Percentiles rank a stretch among this genome's conserved stretches.
These are phyloP conservation scores for Steinernema carpocapsae DNA, from an alignment of 2,888 invertebrate genomes.

Conservation along the genomic window DNA sequence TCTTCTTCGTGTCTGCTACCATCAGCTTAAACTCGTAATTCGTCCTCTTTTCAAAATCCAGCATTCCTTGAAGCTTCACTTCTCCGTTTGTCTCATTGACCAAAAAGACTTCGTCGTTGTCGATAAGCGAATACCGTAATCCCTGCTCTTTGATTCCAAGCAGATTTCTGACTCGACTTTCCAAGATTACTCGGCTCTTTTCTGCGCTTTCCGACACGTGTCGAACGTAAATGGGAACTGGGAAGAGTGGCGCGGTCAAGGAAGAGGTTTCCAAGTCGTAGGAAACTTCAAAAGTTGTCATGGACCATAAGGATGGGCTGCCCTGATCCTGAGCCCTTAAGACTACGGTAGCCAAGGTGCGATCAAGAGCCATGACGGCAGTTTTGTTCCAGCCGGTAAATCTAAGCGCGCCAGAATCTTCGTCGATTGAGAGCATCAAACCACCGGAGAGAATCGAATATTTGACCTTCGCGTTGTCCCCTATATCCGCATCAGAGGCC, in stretches of 20 bases:
- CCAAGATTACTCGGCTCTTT: slow-evolving; percentile 37
- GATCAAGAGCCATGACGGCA: slow-evolving; percentile 5
- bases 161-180: slow-evolving; percentile 40
- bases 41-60: slow-evolving; percentile 46
- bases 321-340: slow-evolving; percentile 44
- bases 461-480: slow-evolving; percentile 66
- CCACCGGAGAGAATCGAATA: slow-evolving; percentile 76
- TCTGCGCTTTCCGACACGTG: slow-evolving; percentile 44
- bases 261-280: slow-evolving; percentile 43
- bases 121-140: slow-evolving; percentile 40
- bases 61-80: slow-evolving; percentile 34
- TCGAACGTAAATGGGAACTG: slow-evolving; percentile 41
- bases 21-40: slow-evolving; percentile 72
- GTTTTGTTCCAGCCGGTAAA: slow-evolving; percentile 37
- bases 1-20: slow-evolving; percentile 84
- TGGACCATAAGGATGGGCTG: slow-evolving; percentile 38
- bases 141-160: neutral
- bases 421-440: slow-evolving; percentile 36
- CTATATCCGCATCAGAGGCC: slow-evolving; percentile 81
- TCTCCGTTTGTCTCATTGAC: slow-evolving; percentile 49
- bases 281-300: slow-evolving; percentile 28
- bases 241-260: slow-evolving; percentile 44
- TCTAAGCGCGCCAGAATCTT: slow-evolving; percentile 36
- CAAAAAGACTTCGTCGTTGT: slow-evolving; percentile 48
- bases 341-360: slow-evolving; percentile 38